Evolutionary conservation across 2,797 vertebrate genomes (phyloP), one percentile per base, ranked within the genome.

Genomic region (Oreortyx pictus): DNA sequence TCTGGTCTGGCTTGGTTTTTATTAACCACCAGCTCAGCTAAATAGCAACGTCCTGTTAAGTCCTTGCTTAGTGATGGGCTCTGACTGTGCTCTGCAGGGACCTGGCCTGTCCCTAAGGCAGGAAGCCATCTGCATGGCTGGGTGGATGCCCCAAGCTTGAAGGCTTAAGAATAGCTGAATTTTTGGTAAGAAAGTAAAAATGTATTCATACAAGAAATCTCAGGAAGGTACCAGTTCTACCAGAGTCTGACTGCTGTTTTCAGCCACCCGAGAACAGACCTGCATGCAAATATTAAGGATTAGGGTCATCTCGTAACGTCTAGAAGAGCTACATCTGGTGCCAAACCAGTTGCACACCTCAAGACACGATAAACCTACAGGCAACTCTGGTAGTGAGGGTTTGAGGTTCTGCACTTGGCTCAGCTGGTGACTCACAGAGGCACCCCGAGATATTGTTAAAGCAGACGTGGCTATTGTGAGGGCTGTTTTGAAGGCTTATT

Each of bases 361-460:
- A 68, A 91, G 87, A 71, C 35, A 59, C 61, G 82, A 77, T 64
- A 93, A 80, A 89, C 46, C 74, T 70, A 86, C 47, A 29, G 74
- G 57, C 77, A 70, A 29, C 49, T 82, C 33, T 54, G 44, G 71
- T 71, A 92, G 90, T 64, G 80, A 93, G 60, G 25, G 60, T 71
- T 91, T 92, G 88, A 93, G 77, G 65, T 94, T 90, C 94, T 49
- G 71, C 18, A 7, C 71, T 83, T 95, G 87, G 83, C 76, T 93
- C 88, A 84, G 14, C 73, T 52, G 59, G 47, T 89, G 89, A 93
- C 56, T 95, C 81, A 44, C 1, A 2, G 37, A 66, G 75, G 33
- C 20, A 50, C 76, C 87, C 88, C 25, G 29, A 78, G 78, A 82
- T 4, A 20, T 6, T 35, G 24, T 78, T 59, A 39, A 37, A 86